phyloP scores from a whole-genome alignment of 1,140 invertebrate genomes.

The Drosophila melanica region DNA sequence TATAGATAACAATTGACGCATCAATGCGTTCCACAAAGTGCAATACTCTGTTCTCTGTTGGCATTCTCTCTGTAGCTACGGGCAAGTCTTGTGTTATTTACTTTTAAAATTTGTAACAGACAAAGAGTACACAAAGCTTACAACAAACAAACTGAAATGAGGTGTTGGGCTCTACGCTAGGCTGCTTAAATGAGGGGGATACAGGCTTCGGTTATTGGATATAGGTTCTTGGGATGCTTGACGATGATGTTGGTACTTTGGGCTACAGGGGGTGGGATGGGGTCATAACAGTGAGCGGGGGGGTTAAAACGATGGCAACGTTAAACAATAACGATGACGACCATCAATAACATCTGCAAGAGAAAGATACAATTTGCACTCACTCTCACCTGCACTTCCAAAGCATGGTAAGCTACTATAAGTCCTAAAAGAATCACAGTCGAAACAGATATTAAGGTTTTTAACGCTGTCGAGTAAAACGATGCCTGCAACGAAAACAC shows the following conservation, averaged over 20 bases:
- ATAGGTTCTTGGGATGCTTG: slow-evolving; percentile 14
- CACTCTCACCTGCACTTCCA: slow-evolving; percentile 98
- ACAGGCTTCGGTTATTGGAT: background rate
- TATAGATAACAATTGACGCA: slow-evolving; percentile 27
- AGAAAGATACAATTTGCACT: slow-evolving; percentile 81
- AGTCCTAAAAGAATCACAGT: slow-evolving; percentile 99
- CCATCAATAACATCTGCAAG: slow-evolving; percentile 80
- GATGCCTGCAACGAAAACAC: slow-evolving; percentile 91
- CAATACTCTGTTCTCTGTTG: slow-evolving; percentile 28
- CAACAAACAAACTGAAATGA: slow-evolving; percentile 52
- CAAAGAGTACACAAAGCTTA: slow-evolving; percentile 51
- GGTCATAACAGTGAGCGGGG: slow-evolving; percentile 52
- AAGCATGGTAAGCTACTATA: slow-evolving; percentile 99
- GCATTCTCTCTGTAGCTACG: slow-evolving; percentile 33
- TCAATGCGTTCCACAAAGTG: slow-evolving; percentile 10
- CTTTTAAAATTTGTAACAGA: slow-evolving; percentile 37
- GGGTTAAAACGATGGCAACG: slow-evolving; percentile 69
- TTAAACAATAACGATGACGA: slow-evolving; percentile 81
- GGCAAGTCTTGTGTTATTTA: slow-evolving; percentile 8
- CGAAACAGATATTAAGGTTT: slow-evolving; percentile 99
- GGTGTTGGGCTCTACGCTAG: slow-evolving; percentile 23
- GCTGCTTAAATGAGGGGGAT: slow-evolving; percentile 17
- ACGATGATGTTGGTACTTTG: slow-evolving; percentile 7
- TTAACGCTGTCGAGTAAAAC: slow-evolving; percentile 97
- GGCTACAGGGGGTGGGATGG: background rate